These are phyloP conservation scores for Pterobdella sp. DNA, from an alignment of 2,888 invertebrate genomes.

Conservation along the genomic window DNA sequence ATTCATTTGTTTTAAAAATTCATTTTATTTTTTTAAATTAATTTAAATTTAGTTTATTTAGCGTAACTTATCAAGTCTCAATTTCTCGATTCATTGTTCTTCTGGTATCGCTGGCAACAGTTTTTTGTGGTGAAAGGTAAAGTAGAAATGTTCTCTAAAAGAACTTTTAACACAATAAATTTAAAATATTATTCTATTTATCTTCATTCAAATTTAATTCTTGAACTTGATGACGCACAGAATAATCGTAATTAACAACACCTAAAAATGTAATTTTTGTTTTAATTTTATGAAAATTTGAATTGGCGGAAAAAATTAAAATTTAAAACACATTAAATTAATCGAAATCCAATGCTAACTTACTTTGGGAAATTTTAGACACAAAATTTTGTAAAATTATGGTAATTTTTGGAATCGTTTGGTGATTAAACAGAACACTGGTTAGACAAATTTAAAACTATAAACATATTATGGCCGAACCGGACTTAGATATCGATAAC, in stretches of 20 bases:
- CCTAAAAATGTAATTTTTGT: background rate
- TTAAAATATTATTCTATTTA: background rate
- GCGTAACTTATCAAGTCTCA: too few species aligned
- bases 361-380: background rate
- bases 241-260: slow-evolving; percentile 3
- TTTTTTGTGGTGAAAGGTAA: background rate
- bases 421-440: slow-evolving; percentile 7
- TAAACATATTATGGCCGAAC: slow-evolving; percentile 36
- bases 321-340: background rate
- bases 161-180: background rate
- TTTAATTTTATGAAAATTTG: background rate
- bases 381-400: too few species aligned
- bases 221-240: background rate
- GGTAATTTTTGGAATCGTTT: background rate
- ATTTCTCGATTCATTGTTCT: too few species aligned
- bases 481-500: slow-evolving; percentile 37
- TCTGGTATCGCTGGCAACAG: slow-evolving; percentile 5
- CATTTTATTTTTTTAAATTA: background rate
- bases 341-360: background rate
- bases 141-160: background rate
- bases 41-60: too few species aligned
- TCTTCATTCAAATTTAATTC: background rate
- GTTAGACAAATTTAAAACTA: background rate
- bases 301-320: background rate
- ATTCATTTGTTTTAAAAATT: background rate